phyloP scores from a whole-genome alignment of 2,797 vertebrate genomes.

The Pagetopsis macropterus region DNA sequence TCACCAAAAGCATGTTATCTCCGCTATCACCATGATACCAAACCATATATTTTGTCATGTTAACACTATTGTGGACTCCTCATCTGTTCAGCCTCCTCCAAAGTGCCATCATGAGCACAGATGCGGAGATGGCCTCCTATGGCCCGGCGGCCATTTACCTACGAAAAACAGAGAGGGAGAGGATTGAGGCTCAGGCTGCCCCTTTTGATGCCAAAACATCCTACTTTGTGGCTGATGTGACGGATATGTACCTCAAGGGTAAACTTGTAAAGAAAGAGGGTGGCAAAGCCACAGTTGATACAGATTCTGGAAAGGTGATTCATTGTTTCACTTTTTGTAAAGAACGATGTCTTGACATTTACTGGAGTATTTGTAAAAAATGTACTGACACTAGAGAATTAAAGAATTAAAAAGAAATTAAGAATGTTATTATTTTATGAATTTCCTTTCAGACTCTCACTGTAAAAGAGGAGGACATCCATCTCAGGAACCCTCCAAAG shows the following conservation, averaged over 20 bases:
- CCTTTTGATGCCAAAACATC: constrained; percentile 92
- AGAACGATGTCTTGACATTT: neutral
- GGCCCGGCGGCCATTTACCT: constrained; percentile 88
- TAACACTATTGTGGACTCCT: neutral
- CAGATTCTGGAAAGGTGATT: constrained; percentile 79
- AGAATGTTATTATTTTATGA: neutral
- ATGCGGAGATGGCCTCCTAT: constrained; percentile 89
- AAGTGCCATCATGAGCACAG: constrained; percentile 84
- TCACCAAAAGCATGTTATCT: neutral
- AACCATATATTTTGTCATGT: neutral
- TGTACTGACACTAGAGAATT: no score
- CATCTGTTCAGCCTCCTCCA: constrained; percentile 12
- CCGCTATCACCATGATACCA: neutral
- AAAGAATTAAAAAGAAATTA: no score
- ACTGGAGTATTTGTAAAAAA: no score
- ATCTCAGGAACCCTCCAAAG: constrained; percentile 78
- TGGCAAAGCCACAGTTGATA: constrained; percentile 90
- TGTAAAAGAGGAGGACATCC: constrained; percentile 66
- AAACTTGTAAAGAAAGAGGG: constrained; percentile 83
- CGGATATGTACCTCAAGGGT: constrained; percentile 89
- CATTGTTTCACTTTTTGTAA: neutral
- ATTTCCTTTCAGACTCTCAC: constrained; percentile 41
- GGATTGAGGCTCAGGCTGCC: constrained; percentile 86
- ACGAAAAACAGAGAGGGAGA: constrained; percentile 89
- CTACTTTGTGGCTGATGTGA: constrained; percentile 82